A percentile compares a stretch with the other conserved stretches of the same genome.
Conservation (phyloP, 2,113 vertebrate species). For the Lutjanus erythropterus region DNA sequence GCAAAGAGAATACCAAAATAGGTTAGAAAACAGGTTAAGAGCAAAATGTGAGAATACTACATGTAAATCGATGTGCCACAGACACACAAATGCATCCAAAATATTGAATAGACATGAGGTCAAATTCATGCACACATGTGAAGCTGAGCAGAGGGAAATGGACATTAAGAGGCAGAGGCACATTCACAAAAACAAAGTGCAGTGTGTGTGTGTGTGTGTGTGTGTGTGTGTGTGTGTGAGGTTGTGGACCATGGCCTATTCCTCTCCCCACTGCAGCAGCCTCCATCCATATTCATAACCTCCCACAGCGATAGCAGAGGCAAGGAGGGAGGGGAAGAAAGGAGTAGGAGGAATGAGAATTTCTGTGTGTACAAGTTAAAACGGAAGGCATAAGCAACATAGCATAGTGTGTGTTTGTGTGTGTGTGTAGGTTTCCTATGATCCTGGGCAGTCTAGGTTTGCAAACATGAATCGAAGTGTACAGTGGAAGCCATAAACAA, state of each 20-base stretch:
- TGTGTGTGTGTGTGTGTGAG: background rate
- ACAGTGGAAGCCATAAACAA: conserved; percentile 54
- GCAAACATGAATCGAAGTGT: conserved; percentile 28
- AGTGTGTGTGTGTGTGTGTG: conserved; percentile 11
- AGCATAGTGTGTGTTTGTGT: conserved; percentile 3
- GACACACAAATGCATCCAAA: conserved; percentile 32
- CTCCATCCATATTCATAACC: conserved; percentile 75
- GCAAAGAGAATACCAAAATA: conserved; percentile 16
- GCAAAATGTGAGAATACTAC: conserved; percentile 27
- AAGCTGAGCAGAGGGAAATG: conserved; percentile 39
- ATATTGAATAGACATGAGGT: conserved; percentile 37
- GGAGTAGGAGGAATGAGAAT: conserved; percentile 33
- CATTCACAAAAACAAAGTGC: conserved; percentile 29
- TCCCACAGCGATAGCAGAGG: conserved; percentile 54
- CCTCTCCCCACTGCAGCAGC: conserved; percentile 64
- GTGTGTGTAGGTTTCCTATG: background rate
- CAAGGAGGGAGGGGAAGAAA: conserved; percentile 26
- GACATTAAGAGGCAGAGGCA: conserved; percentile 25
- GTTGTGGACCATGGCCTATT: conserved; percentile 52
- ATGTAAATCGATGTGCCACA: conserved; percentile 34
- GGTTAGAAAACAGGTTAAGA: conserved; percentile 18
- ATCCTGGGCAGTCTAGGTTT: conserved; percentile 6
- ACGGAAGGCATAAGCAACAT: conserved; percentile 31
- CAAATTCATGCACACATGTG: conserved; percentile 40
- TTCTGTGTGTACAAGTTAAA: conserved; percentile 37